phyloP scores from a whole-genome alignment of 2,797 vertebrate genomes.

The Gymnoscopelus microlampas region DNA sequence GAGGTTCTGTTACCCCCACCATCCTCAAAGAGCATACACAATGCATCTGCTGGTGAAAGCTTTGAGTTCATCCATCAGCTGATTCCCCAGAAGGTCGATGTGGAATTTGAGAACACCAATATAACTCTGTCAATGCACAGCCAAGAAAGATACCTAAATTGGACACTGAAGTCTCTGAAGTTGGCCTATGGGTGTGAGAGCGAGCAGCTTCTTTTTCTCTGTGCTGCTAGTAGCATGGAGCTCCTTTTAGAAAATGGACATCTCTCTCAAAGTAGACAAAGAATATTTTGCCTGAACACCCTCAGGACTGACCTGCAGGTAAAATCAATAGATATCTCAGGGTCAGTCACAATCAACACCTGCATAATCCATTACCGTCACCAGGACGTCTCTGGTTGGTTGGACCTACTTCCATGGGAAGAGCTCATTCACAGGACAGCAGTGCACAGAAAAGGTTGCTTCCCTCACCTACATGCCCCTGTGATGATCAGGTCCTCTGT shows the following conservation, averaged over 20 bases:
- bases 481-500: constrained; percentile 88
- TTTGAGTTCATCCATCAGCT: constrained; percentile 69
- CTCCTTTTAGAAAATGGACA: constrained; percentile 94
- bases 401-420: constrained; percentile 88
- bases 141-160: constrained; percentile 95
- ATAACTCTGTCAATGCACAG: constrained; percentile 95
- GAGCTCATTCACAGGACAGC: constrained; percentile 75
- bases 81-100: constrained; percentile 85
- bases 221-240: constrained; percentile 83
- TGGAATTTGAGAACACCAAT: constrained; percentile 93
- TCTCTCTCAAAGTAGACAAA: constrained; percentile 95
- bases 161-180: constrained; percentile 93
- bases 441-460: constrained; percentile 75
- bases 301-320: constrained; percentile 91
- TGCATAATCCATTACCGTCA: constrained; percentile 98
- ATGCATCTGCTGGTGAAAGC: constrained; percentile 41
- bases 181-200: constrained; percentile 86
- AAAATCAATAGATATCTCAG: constrained; percentile 89
- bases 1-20: constrained; percentile 74
- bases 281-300: constrained; percentile 92
- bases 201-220: constrained; percentile 91
- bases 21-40: constrained; percentile 25
- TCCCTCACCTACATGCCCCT: constrained; percentile 90
- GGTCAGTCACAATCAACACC: constrained; percentile 89
- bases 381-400: constrained; percentile 96